Base-by-base conservation (phyloP, 2,888 invertebrate genomes). In the Plagodis pulveraria region DNA sequence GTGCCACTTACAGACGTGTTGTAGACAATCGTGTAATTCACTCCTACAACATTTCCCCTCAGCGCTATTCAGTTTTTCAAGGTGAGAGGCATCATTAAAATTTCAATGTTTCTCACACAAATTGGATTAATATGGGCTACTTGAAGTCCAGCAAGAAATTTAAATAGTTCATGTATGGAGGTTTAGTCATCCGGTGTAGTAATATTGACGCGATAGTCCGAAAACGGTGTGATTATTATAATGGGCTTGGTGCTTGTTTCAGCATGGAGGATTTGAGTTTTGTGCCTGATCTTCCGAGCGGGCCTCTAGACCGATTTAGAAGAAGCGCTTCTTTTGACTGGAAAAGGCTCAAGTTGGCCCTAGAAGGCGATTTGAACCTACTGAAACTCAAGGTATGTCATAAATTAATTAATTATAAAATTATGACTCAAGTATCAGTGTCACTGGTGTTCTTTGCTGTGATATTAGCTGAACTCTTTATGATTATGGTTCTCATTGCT, bases 271-370 rank as follows among this genome's bases (percentile, higher is more conserved):
- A 94, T 72, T 90, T 94, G 68, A 93, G 94, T 80, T 94, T 96
- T 70, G 91, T 96, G 71, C 94, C 94, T 49, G 95, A 96, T 82
- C 86, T 96, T 61, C 95, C 96, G 12, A 94, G 90, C 48, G 97
- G 97, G 59, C 97, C 98, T 6, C 88, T 98, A 67, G 96, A 97
- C 78, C 86, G 76, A 0, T 98, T 97, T 83, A 95, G 98, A 69
- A 95, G 95, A 69, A 94, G 94, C 66, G 96, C 97, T 0, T 95
- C 95, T 11, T 98, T 98, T 76, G 94, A 97, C 80, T 98, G 98
- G 97, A 98, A 97, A 85, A 94, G 94, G 64, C 93, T 99, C 84
- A 96, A 96, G 79, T 79, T 97, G 45, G 94, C 96, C 54, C 91
- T 98, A 62, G 97, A 98, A 81, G 96, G 96, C 66, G 95, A 96